Conservation (phyloP, 92 coral and sea anemone genomes). For the Parazoanthus darwini region DNA sequence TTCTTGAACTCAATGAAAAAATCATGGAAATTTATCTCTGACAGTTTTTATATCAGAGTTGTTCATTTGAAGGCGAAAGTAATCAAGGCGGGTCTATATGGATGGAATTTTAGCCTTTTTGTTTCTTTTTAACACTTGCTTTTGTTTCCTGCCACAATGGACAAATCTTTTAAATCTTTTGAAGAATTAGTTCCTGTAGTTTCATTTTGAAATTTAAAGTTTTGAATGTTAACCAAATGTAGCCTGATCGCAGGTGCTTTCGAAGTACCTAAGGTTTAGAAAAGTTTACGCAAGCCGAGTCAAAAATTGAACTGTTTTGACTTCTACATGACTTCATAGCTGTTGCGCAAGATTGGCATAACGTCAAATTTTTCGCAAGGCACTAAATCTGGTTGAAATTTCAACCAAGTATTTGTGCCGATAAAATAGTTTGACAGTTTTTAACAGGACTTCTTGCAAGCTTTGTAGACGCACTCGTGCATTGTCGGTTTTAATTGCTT, state of each 20-base stretch:
- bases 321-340: background rate
- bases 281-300: no score
- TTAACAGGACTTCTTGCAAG: no score
- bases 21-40: background rate
- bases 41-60: background rate
- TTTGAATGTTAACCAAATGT: background rate
- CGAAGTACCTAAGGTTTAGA: no score
- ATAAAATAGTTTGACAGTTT: background rate
- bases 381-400: background rate
- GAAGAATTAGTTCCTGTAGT: background rate
- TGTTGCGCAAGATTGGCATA: background rate
- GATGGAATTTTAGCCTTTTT: background rate
- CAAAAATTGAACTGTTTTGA: background rate
- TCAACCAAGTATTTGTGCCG: background rate
- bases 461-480: background rate
- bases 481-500: background rate
- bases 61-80: background rate
- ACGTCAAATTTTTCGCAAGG: background rate
- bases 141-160: background rate
- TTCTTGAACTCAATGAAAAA: background rate
- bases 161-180: background rate
- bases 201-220: background rate
- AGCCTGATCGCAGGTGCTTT: background rate
- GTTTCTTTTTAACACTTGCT: slow-evolving; percentile 9
- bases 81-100: background rate